Evolutionary conservation across 1,140 invertebrate species (phyloP).

Genomic region (Diachasmimorpha longicaudata): DNA sequence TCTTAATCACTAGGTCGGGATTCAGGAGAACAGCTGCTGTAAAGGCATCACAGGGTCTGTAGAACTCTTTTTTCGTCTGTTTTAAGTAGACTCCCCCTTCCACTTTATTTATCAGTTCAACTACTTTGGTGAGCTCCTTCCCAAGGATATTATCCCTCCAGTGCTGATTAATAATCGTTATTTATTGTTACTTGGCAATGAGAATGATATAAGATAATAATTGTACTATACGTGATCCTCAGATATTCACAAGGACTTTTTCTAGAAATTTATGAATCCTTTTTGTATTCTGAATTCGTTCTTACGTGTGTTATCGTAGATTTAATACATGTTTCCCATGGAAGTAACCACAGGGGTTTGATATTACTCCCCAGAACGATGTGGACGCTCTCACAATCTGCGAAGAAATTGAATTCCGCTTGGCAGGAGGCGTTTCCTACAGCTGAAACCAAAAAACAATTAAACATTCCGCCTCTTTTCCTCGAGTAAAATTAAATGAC

Average conservation of each 20-base stretch:
- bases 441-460: conserved; percentile 51
- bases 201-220: no score
- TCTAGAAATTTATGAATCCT: neutral
- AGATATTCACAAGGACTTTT: no score
- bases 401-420: conserved; percentile 82
- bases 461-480: neutral
- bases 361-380: conserved; percentile 67
- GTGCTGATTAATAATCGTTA: conserved; percentile 55
- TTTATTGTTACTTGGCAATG: neutral
- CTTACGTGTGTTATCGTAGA: conserved; percentile 62
- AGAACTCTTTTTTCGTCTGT: conserved; percentile 34
- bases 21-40: conserved; percentile 63
- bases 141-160: conserved; percentile 65
- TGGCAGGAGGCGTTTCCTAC: conserved; percentile 71
- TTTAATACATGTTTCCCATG: conserved; percentile 69
- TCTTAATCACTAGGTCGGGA: conserved; percentile 46
- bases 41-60: conserved; percentile 67
- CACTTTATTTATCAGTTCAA: conserved; percentile 64
- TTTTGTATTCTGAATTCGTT: conserved; percentile 8
- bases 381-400: conserved; percentile 79
- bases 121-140: conserved; percentile 49
- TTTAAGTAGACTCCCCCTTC: conserved; percentile 58
- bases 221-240: no score
- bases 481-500: conserved; percentile 51
- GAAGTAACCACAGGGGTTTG: conserved; percentile 68